A percentile compares a stretch with the other conserved stretches of the same genome.
These are phyloP conservation scores for Tachina fera DNA, from an alignment of 2,888 invertebrate genomes.

Conservation along the genomic window DNA sequence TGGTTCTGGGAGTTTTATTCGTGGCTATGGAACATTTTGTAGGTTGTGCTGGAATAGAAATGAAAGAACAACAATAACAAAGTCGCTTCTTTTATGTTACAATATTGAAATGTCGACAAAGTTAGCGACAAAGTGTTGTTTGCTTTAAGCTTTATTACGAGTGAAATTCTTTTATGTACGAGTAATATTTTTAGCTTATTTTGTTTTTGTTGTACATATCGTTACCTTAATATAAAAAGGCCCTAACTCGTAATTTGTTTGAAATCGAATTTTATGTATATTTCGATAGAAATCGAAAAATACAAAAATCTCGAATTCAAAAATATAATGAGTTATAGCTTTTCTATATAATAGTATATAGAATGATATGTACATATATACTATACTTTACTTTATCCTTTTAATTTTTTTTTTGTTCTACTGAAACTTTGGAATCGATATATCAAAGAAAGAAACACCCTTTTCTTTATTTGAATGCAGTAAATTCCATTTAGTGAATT, in stretches of 20 bases:
- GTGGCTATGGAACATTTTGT: not conserved
- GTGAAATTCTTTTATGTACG: slow-evolving; percentile 14
- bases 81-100: slow-evolving; percentile 43
- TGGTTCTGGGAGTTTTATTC: not conserved
- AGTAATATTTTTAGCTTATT: slow-evolving; percentile 17
- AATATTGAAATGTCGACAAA: slow-evolving; percentile 53
- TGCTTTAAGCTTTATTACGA: slow-evolving; percentile 60
- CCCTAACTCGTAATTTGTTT: too few relatives aligned
- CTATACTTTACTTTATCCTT: too few relatives aligned
- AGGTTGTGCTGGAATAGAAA: not conserved
- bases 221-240: too few relatives aligned
- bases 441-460: too few relatives aligned
- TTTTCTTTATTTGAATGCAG: too few relatives aligned
- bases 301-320: too few relatives aligned
- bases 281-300: not conserved
- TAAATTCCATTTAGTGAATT: too few relatives aligned
- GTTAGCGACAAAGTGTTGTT: slow-evolving; percentile 61
- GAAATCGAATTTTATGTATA: not conserved
- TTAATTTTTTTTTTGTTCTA: too few relatives aligned
- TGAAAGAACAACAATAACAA: slow-evolving; percentile 9
- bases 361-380: too few relatives aligned
- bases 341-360: too few relatives aligned
- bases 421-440: too few relatives aligned
- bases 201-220: slow-evolving; percentile 28
- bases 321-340: too few relatives aligned